Conservation (phyloP, 2,113 vertebrate species). For the Shinisaurus crocodilurus region DNA sequence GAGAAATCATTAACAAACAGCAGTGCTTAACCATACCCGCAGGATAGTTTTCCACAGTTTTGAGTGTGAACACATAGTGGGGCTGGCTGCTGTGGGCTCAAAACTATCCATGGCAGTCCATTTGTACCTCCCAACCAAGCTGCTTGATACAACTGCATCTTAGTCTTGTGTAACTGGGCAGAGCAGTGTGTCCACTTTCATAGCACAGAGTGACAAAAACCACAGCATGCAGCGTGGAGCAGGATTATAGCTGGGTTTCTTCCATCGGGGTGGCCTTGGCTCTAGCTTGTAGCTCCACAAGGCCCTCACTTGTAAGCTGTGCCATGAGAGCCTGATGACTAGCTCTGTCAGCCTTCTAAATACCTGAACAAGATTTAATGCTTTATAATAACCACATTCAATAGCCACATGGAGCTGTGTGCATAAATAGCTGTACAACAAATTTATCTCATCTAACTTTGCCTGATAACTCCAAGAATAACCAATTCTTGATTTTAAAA, state of each 20-base stretch:
- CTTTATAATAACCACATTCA: not conserved
- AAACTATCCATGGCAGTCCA: not conserved
- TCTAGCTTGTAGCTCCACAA: not conserved
- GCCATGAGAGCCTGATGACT: not conserved
- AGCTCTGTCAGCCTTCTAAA: not conserved
- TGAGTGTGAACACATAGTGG: not conserved
- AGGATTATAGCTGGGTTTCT: not conserved
- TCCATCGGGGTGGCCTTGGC: not conserved
- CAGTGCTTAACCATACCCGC: not conserved
- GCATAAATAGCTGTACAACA: not conserved
- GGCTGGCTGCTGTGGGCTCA: too few species aligned
- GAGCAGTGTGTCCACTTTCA: not conserved
- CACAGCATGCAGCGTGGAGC: not conserved
- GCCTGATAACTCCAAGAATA: not conserved
- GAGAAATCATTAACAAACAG: not conserved
- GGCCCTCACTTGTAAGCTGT: not conserved
- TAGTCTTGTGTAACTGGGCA: not conserved
- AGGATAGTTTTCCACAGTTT: not conserved
- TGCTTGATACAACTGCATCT: not conserved
- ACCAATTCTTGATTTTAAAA: not conserved
- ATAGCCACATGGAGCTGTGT: not conserved
- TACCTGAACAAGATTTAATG: not conserved
- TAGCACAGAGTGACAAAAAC: not conserved
- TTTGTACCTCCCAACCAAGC: not conserved
- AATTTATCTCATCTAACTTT: not conserved